Percentiles rank a stretch among this genome's conserved stretches.
Conservation (phyloP, 2,797 vertebrate genomes). For the Pteronotus mesoamericanus region DNA sequence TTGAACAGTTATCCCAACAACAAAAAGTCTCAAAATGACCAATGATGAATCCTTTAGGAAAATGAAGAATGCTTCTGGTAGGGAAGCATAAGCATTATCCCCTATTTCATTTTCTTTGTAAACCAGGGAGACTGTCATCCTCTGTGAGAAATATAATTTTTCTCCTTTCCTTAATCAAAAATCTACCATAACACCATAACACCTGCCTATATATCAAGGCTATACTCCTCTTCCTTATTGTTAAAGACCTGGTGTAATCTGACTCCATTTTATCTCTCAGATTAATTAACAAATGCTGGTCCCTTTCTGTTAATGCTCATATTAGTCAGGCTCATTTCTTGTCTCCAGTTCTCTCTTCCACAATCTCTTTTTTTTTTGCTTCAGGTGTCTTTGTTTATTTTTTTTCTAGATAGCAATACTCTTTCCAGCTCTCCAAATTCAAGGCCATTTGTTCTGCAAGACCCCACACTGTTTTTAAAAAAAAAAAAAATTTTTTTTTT, state of each 20-base stretch:
- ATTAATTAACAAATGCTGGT: background rate
- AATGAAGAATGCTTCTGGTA: background rate
- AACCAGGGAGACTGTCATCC: background rate
- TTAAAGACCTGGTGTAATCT: background rate
- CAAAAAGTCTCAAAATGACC: background rate
- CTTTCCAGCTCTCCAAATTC: slow-evolving; percentile 1
- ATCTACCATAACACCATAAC: background rate
- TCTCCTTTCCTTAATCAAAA: background rate
- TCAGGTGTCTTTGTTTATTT: background rate
- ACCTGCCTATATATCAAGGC: background rate
- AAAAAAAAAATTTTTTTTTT: too few species aligned
- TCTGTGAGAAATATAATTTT: slow-evolving; percentile 14
- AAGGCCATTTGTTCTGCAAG: background rate
- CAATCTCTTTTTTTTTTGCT: background rate
- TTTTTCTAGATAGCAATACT: background rate
- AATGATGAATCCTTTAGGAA: background rate
- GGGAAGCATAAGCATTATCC: background rate
- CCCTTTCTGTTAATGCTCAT: background rate
- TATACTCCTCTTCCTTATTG: background rate
- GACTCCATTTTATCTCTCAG: background rate
- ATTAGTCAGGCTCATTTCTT: background rate
- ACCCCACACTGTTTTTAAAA: background rate
- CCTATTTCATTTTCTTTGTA: background rate
- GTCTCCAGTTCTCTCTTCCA: background rate
- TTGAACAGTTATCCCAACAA: background rate